A percentile compares a stretch with the other conserved stretches of the same genome.
These are phyloP conservation scores for Spizella passerina DNA, from an alignment of 2,797 vertebrate species.

Conservation along the genomic window DNA sequence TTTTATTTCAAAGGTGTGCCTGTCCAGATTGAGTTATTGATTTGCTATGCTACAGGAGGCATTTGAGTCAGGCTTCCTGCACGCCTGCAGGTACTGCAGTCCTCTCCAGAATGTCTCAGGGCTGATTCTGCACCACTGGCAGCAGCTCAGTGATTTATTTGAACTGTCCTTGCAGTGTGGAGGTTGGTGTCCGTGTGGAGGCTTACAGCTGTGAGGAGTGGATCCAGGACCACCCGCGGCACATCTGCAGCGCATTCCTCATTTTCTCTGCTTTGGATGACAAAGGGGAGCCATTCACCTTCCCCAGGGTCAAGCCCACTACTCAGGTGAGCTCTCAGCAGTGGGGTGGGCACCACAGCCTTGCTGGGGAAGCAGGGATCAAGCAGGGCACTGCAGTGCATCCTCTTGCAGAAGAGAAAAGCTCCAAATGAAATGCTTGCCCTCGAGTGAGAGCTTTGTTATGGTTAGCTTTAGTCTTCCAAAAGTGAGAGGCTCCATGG, in stretches of 20 bases:
- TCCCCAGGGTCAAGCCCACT: constrained; percentile 70
- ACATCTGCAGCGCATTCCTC: constrained; percentile 82
- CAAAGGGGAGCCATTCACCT: constrained; percentile 46
- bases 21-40: not conserved
- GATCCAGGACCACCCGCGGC: constrained; percentile 66
- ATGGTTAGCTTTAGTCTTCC: not conserved
- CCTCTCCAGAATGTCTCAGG: not conserved
- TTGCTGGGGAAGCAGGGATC: not conserved
- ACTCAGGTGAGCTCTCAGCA: constrained; percentile 70
- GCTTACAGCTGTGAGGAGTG: constrained; percentile 80
- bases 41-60: not conserved
- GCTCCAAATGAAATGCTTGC: not conserved
- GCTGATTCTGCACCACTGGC: not conserved
- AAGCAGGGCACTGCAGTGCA: not conserved
- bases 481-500: not conserved
- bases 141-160: not conserved
- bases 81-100: not conserved
- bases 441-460: not conserved
- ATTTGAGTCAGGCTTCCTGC: not conserved
- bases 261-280: constrained; percentile 70
- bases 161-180: constrained; percentile 61
- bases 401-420: not conserved
- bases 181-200: constrained; percentile 80
- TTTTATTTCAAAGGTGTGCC: not conserved
- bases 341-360: not conserved